Conservation (phyloP, 2,797 vertebrate species). For the Myiotriccus ornatus region DNA sequence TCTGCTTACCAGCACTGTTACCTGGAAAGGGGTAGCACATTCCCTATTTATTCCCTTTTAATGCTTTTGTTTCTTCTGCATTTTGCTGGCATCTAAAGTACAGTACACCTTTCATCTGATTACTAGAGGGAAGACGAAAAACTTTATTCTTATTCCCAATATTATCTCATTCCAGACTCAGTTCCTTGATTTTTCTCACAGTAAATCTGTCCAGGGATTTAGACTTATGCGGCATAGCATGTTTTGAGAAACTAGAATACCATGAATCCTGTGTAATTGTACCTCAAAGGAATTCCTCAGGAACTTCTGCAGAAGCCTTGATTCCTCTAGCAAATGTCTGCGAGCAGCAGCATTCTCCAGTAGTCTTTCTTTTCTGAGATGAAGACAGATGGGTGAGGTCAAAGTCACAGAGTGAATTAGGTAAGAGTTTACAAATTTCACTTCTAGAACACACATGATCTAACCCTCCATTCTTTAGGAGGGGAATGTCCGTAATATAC, state of each 20-base stretch:
- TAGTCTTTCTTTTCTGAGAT: slow-evolving; percentile 78
- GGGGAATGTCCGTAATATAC: neutral
- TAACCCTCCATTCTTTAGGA: neutral
- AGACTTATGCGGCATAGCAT: neutral
- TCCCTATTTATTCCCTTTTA: neutral
- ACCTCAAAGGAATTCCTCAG: slow-evolving; percentile 86
- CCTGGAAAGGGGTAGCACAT: neutral
- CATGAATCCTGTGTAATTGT: neutral
- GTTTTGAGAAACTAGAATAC: neutral
- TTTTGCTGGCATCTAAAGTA: neutral
- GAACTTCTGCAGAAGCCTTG: slow-evolving; percentile 82
- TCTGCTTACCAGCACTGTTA: neutral
- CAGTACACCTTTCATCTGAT: neutral
- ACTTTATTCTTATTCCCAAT: neutral
- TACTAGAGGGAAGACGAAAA: neutral
- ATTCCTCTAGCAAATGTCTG: slow-evolving; percentile 77
- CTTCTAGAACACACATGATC: neutral
- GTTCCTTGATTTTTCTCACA: neutral
- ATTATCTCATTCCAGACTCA: neutral
- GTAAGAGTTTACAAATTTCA: neutral
- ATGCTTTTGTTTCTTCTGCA: neutral
- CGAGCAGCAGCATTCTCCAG: slow-evolving; percentile 74
- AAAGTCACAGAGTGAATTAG: neutral
- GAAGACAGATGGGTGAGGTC: neutral
- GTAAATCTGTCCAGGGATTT: neutral